These are phyloP conservation scores for Epizoanthus fatuus DNA, from an alignment of 92 coral and sea anemone species.

Conservation along the genomic window DNA sequence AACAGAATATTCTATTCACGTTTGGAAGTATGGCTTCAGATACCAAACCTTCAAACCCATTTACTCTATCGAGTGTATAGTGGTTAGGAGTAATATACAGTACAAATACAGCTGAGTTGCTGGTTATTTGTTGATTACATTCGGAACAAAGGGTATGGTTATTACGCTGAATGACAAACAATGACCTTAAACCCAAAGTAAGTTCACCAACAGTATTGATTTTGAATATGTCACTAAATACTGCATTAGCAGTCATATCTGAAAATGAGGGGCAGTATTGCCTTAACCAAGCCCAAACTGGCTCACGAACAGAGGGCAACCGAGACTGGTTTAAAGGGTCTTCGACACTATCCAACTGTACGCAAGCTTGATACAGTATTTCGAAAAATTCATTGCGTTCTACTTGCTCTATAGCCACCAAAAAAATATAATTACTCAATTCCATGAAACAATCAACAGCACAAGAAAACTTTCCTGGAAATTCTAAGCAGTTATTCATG, in stretches of 20 bases:
- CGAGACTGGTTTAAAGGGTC: background rate
- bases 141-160: conserved; percentile 42
- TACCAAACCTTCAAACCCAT: conserved; percentile 23
- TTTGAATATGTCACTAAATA: conserved; percentile 16
- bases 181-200: conserved; percentile 30
- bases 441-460: too few relatives aligned
- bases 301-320: too few relatives aligned
- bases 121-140: conserved; percentile 42
- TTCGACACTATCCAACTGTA: background rate
- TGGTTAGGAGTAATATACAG: conserved; percentile 30
- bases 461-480: too few relatives aligned
- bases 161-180: conserved; percentile 51
- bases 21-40: conserved; percentile 8
- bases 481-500: too few relatives aligned
- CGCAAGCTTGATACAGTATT: conserved; percentile 23
- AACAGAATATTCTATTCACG: too few relatives aligned
- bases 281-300: too few relatives aligned
- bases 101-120: conserved; percentile 34
- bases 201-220: background rate
- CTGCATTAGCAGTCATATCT: background rate
- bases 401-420: background rate
- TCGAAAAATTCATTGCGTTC: conserved; percentile 14
- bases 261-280: too few relatives aligned
- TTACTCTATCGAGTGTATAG: conserved; percentile 17
- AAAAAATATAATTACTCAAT: too few relatives aligned